Base-by-base conservation (phyloP, 2,888 invertebrate species). In the Apodemia mormo region DNA sequence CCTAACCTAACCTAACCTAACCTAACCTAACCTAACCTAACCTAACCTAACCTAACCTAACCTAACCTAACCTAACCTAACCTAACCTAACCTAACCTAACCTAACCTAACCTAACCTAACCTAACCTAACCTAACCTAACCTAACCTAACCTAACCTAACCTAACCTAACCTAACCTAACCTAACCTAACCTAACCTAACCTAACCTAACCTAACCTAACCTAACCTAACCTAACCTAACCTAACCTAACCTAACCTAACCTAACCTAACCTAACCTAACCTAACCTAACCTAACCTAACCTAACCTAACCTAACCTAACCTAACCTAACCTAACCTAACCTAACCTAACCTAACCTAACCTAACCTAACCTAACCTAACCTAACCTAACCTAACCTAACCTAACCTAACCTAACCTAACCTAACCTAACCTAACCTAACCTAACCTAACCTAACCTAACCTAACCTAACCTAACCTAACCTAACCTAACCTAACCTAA, bases 161-260 rank as follows among this genome's bases (percentile, higher is more conserved):
- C 72, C 72, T 72, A 72, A 72, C 72, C 72, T 72, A 72, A 72
- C 72, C 72, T 72, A 72, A 72, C 72, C 72, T 72, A 70, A 70
- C 72, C 72, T 72, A 72, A 72, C 72, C 72, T 72, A 72, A 72
- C 72, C 71, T 71, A 71, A 73, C 73, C 73, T 70, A 72, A 73
- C 73, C 73, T 70, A 72, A 73, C 73, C 73, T 73, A 72, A 73
- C 73, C 73, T 72, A 72, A 73, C 73, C 73, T 72, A 72, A 73
- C 73, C 73, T 70, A 70, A 73, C 73, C 73, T 73, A 72, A 73
- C 73, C 73, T 71, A 72, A 73, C 73, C 73, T 72, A 70, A 72
- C 73, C 72, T 71, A 72, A 73, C 72, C 72, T 73, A 70, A 73
- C 71, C 72, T 71, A 70, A 71, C 73, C 70, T 70, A 70, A 70